phyloP scores from a whole-genome alignment of 2,113 vertebrate genomes.

The Apteryx mantelli region DNA sequence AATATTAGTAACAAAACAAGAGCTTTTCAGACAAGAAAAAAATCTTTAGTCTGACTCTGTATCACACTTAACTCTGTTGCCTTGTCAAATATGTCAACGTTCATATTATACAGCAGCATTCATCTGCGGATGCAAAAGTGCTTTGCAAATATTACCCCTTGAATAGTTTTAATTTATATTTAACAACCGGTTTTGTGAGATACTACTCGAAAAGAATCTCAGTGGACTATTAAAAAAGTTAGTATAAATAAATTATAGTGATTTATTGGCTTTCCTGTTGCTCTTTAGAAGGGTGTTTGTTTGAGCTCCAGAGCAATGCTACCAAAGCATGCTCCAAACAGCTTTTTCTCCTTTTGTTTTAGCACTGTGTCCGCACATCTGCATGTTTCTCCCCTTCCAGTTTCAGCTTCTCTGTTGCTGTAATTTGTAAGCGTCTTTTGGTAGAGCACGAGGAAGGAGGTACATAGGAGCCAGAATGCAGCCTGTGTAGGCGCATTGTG shows the following conservation, averaged over 20 bases:
- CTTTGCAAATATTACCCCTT: constrained; percentile 53
- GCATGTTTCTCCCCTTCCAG: neutral
- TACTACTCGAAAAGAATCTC: constrained; percentile 19
- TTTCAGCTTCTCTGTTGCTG: neutral
- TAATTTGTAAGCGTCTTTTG: neutral
- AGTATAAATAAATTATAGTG: constrained; percentile 52
- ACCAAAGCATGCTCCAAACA: neutral
- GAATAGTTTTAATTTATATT: constrained; percentile 61
- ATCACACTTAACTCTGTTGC: constrained; percentile 69
- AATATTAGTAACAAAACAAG: constrained; percentile 75
- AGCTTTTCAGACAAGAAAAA: constrained; percentile 70
- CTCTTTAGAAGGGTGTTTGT: neutral
- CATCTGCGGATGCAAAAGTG: constrained; percentile 54
- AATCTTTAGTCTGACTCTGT: constrained; percentile 66
- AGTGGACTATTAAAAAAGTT: constrained; percentile 49
- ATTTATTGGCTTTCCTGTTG: constrained; percentile 40
- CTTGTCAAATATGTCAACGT: constrained; percentile 71
- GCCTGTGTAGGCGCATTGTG: neutral
- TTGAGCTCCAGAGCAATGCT: neutral
- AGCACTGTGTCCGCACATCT: neutral
- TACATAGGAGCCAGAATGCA: neutral
- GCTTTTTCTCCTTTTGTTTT: constrained; percentile 12
- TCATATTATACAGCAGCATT: constrained; percentile 54
- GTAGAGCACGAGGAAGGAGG: neutral
- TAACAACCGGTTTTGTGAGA: constrained; percentile 40